Conservation (phyloP, 2,113 vertebrate genomes). For the Fulmarus glacialis region DNA sequence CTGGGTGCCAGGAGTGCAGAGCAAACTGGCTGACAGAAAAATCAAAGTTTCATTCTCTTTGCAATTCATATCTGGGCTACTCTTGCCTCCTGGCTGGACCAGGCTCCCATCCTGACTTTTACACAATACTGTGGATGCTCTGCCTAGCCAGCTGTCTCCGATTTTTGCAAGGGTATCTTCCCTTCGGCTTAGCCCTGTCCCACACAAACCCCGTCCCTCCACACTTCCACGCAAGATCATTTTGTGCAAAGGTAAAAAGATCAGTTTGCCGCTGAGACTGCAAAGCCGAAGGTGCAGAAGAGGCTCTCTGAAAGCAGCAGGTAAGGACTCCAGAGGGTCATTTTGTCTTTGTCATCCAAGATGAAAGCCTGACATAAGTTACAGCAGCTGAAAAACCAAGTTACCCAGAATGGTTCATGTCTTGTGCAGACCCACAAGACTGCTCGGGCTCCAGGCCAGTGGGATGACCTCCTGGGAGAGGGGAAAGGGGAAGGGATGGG, state of each 20-base stretch:
- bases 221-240: fast-evolving
- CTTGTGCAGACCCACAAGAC: background rate
- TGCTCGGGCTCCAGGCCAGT: background rate
- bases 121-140: fast-evolving
- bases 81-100: background rate
- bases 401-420: background rate
- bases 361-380: background rate
- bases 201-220: background rate
- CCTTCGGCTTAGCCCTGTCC: background rate
- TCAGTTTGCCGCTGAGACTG: fast-evolving
- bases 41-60: background rate
- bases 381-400: background rate
- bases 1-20: background rate
- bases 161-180: background rate
- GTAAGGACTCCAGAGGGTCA: background rate
- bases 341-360: background rate
- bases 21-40: background rate
- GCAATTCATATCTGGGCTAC: background rate
- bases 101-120: background rate
- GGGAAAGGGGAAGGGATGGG: background rate
- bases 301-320: background rate
- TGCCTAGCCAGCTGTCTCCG: background rate
- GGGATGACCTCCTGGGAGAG: background rate
- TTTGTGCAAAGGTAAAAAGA: background rate
- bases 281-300: background rate